Evolutionary conservation across 64 coral and sea anemone species (phyloP).

Genomic region (Cladopsammia gracilis): DNA sequence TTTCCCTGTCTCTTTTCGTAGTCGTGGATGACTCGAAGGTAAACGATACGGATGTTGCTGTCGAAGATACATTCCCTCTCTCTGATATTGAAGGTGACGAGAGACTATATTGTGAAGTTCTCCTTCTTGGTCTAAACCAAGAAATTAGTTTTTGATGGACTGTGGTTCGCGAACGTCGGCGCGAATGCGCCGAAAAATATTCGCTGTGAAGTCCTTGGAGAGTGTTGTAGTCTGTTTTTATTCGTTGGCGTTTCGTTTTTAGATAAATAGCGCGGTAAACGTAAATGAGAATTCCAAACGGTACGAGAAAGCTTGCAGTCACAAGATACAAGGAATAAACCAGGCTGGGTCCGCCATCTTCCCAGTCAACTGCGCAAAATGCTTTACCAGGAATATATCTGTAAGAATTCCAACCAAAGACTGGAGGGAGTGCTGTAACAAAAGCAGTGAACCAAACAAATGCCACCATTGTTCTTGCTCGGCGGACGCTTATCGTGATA

Average conservation of each 20-base stretch:
- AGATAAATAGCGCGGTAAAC: slow-evolving; percentile 84
- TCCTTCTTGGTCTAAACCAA: background rate
- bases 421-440: slow-evolving; percentile 57
- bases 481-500: slow-evolving; percentile 56
- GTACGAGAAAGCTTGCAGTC: slow-evolving; percentile 50
- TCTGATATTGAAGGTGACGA: slow-evolving; percentile 8
- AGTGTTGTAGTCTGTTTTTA: slow-evolving; percentile 52
- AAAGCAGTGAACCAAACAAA: slow-evolving; percentile 86
- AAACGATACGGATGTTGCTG: slow-evolving; percentile 8
- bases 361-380: slow-evolving; percentile 83
- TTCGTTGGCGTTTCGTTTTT: slow-evolving; percentile 70
- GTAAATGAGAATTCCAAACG: slow-evolving; percentile 73
- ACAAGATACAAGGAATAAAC: slow-evolving; percentile 78
- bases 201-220: slow-evolving; percentile 27
- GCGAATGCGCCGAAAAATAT: background rate
- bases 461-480: slow-evolving; percentile 65
- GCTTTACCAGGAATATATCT: slow-evolving; percentile 81
- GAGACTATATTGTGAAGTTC: slow-evolving; percentile 1
- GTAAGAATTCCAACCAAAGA: slow-evolving; percentile 94
- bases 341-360: slow-evolving; percentile 61
- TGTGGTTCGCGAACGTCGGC: background rate
- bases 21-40: slow-evolving; percentile 13
- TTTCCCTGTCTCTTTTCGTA: background rate
- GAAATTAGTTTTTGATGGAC: background rate
- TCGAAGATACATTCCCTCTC: background rate